These are phyloP conservation scores for Tupaia chinensis DNA, from an alignment of 2,113 vertebrate species.

Conservation along the genomic window DNA sequence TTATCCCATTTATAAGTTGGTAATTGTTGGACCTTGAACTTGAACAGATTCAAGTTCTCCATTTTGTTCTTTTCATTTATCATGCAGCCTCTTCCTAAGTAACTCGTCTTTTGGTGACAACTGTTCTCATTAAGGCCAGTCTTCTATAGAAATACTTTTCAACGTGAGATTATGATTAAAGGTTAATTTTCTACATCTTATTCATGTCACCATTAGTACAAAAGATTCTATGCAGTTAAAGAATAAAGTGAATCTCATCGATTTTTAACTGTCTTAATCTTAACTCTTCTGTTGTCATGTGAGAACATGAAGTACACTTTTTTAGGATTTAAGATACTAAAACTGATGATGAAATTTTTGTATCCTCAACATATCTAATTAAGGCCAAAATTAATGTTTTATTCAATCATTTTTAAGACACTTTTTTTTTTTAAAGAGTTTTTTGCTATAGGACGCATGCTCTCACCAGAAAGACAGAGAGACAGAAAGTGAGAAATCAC, in stretches of 20 bases:
- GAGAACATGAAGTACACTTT: neutral
- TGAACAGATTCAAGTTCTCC: neutral
- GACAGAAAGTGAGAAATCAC: no score
- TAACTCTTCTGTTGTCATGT: neutral
- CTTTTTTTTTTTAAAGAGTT: neutral
- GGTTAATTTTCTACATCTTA: neutral
- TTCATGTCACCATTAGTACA: neutral
- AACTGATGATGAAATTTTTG: neutral
- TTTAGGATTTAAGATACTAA: neutral
- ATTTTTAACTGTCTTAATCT: neutral
- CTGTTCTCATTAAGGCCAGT: neutral
- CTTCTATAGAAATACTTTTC: neutral
- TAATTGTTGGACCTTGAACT: neutral
- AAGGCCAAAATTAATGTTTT: neutral
- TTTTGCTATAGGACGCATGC: no score
- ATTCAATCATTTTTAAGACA: neutral
- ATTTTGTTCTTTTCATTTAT: constrained; percentile 8
- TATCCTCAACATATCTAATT: neutral
- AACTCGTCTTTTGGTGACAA: neutral
- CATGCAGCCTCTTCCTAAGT: neutral
- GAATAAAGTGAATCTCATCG: neutral
- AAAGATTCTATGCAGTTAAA: neutral
- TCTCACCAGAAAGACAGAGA: no score
- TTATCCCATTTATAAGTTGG: neutral
- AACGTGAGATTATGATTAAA: neutral